Evolutionary conservation across 2,888 invertebrate genomes (phyloP).

Genomic region (Lasioglossum zephyrum): DNA sequence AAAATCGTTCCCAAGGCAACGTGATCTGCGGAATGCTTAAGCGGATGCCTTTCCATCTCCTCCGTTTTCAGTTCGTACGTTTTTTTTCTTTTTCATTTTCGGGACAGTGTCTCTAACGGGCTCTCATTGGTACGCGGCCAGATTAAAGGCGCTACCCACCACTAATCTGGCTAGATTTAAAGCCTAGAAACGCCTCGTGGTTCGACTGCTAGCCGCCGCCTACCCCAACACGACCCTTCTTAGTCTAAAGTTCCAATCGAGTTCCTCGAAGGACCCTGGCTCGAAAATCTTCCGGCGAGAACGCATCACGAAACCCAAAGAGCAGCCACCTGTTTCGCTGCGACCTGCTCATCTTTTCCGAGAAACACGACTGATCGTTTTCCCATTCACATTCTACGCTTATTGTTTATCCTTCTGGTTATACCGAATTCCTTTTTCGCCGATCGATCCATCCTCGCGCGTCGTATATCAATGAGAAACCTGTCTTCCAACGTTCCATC

Average conservation of each 20-base stretch:
- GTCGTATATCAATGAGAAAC: background rate
- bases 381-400: slow-evolving; percentile 3
- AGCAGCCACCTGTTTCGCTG: slow-evolving; percentile 45
- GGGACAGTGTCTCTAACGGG: slow-evolving; percentile 24
- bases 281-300: slow-evolving; percentile 30
- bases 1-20: slow-evolving; percentile 26
- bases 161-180: slow-evolving; percentile 69
- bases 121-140: slow-evolving; percentile 58
- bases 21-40: slow-evolving; percentile 44
- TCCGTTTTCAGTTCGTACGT: slow-evolving; percentile 37
- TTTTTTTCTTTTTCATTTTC: slow-evolving; percentile 51
- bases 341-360: background rate
- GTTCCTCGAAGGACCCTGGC: slow-evolving; percentile 37
- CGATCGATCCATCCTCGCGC: background rate
- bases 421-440: background rate
- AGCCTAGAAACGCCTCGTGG: slow-evolving; percentile 35
- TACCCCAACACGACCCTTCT: slow-evolving; percentile 65
- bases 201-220: slow-evolving; percentile 59
- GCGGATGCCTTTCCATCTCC: slow-evolving; percentile 33
- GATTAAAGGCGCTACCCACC: slow-evolving; percentile 62
- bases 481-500: background rate
- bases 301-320: slow-evolving; percentile 29
- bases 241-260: slow-evolving; percentile 56
- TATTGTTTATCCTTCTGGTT: background rate
- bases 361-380: background rate